A percentile compares a stretch with the other conserved stretches of the same genome.
Conservation (phyloP, 1,140 invertebrate genomes). For the Batillaria attramentaria region DNA sequence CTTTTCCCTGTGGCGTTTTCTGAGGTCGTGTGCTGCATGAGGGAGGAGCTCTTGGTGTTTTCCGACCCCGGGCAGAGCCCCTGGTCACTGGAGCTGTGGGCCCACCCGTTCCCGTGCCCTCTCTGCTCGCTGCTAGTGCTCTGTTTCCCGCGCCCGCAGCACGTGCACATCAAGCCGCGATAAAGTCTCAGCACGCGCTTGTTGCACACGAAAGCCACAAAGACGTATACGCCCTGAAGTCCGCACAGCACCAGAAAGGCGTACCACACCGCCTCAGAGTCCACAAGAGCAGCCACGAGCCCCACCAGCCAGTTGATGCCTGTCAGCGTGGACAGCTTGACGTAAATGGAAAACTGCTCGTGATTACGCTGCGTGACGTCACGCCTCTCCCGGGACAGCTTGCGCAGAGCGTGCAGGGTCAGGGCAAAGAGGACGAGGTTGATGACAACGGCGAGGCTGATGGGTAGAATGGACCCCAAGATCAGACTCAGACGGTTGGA, state of each 20-base stretch:
- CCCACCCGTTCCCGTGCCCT: too few species aligned
- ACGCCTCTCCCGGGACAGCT: neutral
- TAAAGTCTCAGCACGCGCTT: constrained; percentile 16
- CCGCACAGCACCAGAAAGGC: constrained; percentile 70
- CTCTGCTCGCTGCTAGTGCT: too few species aligned
- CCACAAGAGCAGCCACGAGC: constrained; percentile 66
- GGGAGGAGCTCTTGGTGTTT: too few species aligned
- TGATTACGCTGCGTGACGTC: neutral
- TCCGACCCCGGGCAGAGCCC: too few species aligned
- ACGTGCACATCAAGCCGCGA: neutral
- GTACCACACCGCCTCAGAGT: constrained; percentile 60
- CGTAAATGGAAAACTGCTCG: constrained; percentile 64
- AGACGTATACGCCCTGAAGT: constrained; percentile 66
- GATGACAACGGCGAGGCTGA: constrained; percentile 12
- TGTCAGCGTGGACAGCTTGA: constrained; percentile 74
- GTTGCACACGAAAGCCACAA: constrained; percentile 44
- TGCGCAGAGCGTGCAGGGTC: constrained; percentile 1
- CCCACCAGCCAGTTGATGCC: constrained; percentile 74
- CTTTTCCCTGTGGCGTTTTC: too few species aligned
- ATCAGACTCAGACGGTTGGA: constrained; percentile 27
- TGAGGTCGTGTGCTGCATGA: too few species aligned
- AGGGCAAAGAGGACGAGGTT: constrained; percentile 13
- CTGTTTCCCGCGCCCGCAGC: too few species aligned
- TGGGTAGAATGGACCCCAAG: constrained; percentile 17
- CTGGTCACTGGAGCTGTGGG: too few species aligned